These are phyloP conservation scores for Turritopsis rubra DNA, from an alignment of 30 jellyfish, hydroid and myxozoan species.

Conservation along the genomic window DNA sequence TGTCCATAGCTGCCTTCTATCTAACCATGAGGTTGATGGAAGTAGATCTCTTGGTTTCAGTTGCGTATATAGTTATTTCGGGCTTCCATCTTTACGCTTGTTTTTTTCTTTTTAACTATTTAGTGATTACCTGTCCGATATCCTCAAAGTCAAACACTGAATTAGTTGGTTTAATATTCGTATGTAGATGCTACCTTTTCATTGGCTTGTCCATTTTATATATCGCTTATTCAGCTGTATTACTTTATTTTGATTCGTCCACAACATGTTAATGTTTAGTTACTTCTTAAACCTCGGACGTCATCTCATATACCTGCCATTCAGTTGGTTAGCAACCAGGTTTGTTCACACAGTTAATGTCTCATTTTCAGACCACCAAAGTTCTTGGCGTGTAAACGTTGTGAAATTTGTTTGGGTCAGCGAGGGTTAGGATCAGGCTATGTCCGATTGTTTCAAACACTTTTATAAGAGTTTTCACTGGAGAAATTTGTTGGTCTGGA, in stretches of 20 bases:
- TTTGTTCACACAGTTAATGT: background rate
- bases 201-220: background rate
- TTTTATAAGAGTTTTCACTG: no score
- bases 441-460: no score
- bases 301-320: constrained; percentile 31
- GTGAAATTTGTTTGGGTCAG: no score
- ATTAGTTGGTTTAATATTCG: constrained; percentile 20
- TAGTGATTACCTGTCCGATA: constrained; percentile 36
- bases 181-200: background rate
- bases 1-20: no score
- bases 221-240: background rate
- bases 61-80: no score
- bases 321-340: constrained; percentile 12
- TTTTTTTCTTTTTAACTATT: background rate
- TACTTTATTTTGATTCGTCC: background rate
- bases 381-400: no score
- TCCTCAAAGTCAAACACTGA: background rate
- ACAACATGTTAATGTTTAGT: constrained; percentile 7
- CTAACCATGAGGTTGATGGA: no score
- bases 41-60: no score
- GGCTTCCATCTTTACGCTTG: background rate
- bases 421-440: no score
- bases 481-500: no score
- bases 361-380: no score
- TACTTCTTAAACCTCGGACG: constrained; percentile 29